These are phyloP conservation scores for Dioctria linearis DNA, from an alignment of 2,888 invertebrate species.

Conservation along the genomic window DNA sequence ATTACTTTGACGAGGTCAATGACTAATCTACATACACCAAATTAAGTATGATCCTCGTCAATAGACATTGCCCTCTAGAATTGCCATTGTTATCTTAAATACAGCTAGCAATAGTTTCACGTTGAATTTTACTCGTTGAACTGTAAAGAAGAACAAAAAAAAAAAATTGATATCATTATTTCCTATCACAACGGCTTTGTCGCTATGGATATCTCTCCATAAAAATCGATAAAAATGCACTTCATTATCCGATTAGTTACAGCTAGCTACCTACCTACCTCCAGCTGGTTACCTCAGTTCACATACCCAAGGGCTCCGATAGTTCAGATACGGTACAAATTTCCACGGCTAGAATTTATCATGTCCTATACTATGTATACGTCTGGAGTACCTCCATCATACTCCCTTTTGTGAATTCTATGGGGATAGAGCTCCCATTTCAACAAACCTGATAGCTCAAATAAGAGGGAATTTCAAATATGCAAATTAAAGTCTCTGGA, in stretches of 20 bases:
- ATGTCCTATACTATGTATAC: not conserved
- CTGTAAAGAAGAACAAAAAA: too few species aligned
- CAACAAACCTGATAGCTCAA: not conserved
- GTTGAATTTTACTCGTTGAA: too few species aligned
- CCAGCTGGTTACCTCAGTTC: not conserved
- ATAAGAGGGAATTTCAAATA: slow-evolving; percentile 52
- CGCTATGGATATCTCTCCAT: too few species aligned
- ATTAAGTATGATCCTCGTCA: too few species aligned
- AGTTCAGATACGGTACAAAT: slow-evolving; percentile 7
- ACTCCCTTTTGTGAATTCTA: not conserved
- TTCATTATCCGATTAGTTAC: slow-evolving; percentile 45
- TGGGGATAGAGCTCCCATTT: not conserved
- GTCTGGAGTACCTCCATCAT: not conserved
- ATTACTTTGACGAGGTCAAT: too few species aligned
- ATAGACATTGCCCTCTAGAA: too few species aligned
- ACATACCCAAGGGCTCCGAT: not conserved
- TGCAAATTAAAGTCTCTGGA: slow-evolving; percentile 54
- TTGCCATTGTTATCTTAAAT: too few species aligned
- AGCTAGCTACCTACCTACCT: not conserved
- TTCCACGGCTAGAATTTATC: not conserved
- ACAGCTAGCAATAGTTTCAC: too few species aligned
- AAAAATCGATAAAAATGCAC: not conserved
- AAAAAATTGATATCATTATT: too few species aligned
- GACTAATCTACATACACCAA: too few species aligned
- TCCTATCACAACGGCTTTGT: too few species aligned